Evolutionary conservation across 1,140 invertebrate species (phyloP).

Genomic region (Eufriesea mexicana): DNA sequence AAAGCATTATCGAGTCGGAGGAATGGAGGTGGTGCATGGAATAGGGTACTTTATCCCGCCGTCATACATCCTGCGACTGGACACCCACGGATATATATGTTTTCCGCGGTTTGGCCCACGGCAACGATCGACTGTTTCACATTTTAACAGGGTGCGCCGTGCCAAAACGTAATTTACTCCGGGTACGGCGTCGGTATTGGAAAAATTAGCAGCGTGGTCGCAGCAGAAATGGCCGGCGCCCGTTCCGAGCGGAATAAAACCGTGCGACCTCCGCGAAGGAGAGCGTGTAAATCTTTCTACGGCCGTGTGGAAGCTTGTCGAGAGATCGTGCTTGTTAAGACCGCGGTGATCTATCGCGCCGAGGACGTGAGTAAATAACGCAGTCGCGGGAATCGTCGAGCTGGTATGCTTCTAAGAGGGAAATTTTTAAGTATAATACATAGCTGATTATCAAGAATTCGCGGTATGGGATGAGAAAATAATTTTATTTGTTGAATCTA

Average conservation of each 20-base stretch:
- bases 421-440: not conserved
- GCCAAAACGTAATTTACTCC: constrained; percentile 41
- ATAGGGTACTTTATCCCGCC: constrained; percentile 66
- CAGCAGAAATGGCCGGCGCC: not conserved
- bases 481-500: not conserved
- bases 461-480: not conserved
- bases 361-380: not conserved
- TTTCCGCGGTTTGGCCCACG: constrained; percentile 29
- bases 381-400: not conserved
- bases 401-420: too few species aligned
- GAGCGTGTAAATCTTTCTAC: constrained; percentile 13
- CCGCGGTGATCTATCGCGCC: not conserved
- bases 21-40: constrained; percentile 54
- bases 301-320: not conserved
- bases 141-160: constrained; percentile 29
- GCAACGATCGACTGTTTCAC: constrained; percentile 24
- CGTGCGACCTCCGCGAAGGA: too few species aligned
- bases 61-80: constrained; percentile 58
- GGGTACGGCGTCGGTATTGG: not conserved
- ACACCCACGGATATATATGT: constrained; percentile 58
- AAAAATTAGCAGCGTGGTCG: constrained; percentile 31
- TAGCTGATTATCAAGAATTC: not conserved
- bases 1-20: constrained; percentile 69
- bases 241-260: constrained; percentile 16
- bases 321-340: constrained; percentile 7